These are phyloP conservation scores for Tupaia tana DNA, from an alignment of 2,113 vertebrate genomes.

Conservation along the genomic window DNA sequence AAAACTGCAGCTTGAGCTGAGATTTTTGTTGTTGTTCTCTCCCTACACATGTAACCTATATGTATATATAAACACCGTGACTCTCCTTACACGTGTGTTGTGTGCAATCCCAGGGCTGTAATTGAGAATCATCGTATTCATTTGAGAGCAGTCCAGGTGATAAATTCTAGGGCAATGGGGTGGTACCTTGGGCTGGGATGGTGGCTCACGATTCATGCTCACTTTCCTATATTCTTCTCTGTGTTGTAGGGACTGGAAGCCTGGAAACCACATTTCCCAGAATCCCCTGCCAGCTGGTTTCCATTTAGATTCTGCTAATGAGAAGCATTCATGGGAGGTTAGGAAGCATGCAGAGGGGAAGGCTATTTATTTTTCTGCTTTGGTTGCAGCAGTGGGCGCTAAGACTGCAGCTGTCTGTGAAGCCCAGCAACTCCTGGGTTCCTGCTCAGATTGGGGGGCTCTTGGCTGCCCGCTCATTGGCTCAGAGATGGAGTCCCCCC, in stretches of 20 bases:
- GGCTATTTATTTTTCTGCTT: neutral
- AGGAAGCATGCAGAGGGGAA: neutral
- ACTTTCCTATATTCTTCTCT: neutral
- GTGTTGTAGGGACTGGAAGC: neutral
- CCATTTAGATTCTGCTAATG: slow-evolving; percentile 55
- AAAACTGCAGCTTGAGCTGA: neutral
- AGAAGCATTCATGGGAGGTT: neutral
- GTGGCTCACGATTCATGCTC: neutral
- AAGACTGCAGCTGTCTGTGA: neutral
- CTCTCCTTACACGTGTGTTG: neutral
- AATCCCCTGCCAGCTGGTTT: slow-evolving; percentile 37
- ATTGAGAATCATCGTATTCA: neutral
- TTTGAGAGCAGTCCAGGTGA: neutral
- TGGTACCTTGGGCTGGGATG: neutral
- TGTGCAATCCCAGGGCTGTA: neutral
- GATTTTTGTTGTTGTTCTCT: neutral
- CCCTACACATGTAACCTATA: neutral
- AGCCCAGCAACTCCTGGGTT: neutral
- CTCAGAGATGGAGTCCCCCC: neutral
- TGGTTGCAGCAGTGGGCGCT: neutral
- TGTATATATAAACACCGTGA: neutral
- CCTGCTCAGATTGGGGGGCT: neutral
- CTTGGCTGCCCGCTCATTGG: neutral
- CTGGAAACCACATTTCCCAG: slow-evolving; percentile 58
- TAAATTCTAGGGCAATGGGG: neutral